Conservation (phyloP, 2,888 invertebrate genomes). For the Eutolmus rufibarbis region DNA sequence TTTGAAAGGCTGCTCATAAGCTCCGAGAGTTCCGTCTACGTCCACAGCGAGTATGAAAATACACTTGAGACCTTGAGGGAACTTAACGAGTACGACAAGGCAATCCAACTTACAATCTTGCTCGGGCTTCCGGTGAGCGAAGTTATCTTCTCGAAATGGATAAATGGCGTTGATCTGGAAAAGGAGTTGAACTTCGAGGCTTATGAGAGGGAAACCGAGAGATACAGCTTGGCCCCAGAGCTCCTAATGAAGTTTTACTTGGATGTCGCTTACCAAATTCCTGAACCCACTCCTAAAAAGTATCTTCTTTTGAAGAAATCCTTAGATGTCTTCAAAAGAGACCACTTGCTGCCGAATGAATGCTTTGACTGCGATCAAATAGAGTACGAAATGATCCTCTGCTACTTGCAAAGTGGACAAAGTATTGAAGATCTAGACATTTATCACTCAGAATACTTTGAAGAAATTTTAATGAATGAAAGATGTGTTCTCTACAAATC, state of each 20-base stretch:
- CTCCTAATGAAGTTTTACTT: slow-evolving; percentile 72
- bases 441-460: slow-evolving; percentile 61
- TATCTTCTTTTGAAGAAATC: slow-evolving; percentile 63
- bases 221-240: slow-evolving; percentile 69
- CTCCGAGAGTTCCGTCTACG: slow-evolving; percentile 38
- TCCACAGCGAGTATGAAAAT: slow-evolving; percentile 61
- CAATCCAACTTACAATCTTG: slow-evolving; percentile 65
- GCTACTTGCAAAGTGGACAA: slow-evolving; percentile 54
- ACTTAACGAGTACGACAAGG: slow-evolving; percentile 64
- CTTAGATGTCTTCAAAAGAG: slow-evolving; percentile 59
- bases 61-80: slow-evolving; percentile 64
- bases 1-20: slow-evolving; percentile 27
- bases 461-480: slow-evolving; percentile 59
- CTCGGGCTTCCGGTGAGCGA: slow-evolving; percentile 62
- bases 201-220: slow-evolving; percentile 70
- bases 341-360: slow-evolving; percentile 61
- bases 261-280: slow-evolving; percentile 65
- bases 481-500: slow-evolving; percentile 61
- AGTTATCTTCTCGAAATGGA: slow-evolving; percentile 65
- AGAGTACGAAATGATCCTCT: slow-evolving; percentile 61
- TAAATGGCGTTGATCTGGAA: slow-evolving; percentile 62
- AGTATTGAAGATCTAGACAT: slow-evolving; percentile 52
- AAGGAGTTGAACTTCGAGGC: slow-evolving; percentile 65
- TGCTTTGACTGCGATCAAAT: slow-evolving; percentile 61
- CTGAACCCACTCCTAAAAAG: slow-evolving; percentile 58